A percentile compares a stretch with the other conserved stretches of the same genome.
Evolutionary conservation across 2,113 vertebrate species (phyloP).

Genomic region (Saguinus midas): DNA sequence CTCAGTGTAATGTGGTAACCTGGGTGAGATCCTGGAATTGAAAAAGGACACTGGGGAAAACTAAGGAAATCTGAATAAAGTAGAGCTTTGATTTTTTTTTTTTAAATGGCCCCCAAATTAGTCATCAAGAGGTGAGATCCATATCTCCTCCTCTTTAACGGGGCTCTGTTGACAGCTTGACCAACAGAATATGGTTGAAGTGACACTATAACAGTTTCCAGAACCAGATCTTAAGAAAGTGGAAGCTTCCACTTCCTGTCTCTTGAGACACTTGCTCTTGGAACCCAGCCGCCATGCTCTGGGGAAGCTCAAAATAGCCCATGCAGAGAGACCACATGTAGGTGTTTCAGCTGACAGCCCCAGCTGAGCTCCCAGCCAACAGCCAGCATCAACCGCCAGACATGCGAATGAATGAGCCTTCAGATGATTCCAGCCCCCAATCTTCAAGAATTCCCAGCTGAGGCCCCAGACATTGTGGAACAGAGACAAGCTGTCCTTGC

Average conservation of each 20-base stretch:
- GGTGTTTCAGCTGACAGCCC: conserved; percentile 27
- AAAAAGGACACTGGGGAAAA: no score
- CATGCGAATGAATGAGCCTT: background rate
- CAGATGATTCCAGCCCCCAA: background rate
- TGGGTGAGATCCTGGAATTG: no score
- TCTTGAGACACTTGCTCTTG: conserved; percentile 26
- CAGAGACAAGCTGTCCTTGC: background rate
- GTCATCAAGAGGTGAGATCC: background rate
- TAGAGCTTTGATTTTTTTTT: background rate
- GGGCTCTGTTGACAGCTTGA: background rate
- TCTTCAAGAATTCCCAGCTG: conserved; percentile 26
- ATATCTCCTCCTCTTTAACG: background rate
- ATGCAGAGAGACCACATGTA: background rate
- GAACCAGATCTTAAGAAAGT: background rate
- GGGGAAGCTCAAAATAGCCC: conserved; percentile 50
- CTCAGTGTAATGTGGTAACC: no score
- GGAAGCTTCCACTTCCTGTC: background rate
- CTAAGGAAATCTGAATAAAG: background rate
- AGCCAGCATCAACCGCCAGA: conserved; percentile 16
- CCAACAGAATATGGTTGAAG: background rate
- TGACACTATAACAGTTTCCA: background rate
- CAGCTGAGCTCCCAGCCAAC: background rate
- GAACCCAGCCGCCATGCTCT: conserved; percentile 28
- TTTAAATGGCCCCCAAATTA: background rate
- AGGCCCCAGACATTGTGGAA: background rate